phyloP scores from a whole-genome alignment of 2,113 vertebrate genomes.

The Opisthocomus hoazin region DNA sequence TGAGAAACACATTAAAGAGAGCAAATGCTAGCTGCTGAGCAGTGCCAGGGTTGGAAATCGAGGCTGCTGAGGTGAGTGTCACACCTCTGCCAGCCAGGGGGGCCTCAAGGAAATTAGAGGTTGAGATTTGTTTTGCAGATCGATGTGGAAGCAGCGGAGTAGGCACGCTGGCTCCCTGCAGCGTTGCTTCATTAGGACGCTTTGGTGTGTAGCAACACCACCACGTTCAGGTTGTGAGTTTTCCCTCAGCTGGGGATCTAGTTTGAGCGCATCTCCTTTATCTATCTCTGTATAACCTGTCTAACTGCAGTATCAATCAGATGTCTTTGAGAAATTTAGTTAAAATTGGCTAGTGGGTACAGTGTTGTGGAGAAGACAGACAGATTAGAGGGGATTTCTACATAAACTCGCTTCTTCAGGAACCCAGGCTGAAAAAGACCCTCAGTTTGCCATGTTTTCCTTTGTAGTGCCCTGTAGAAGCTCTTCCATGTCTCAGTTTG shows the following conservation, averaged over 20 bases:
- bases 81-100: neutral
- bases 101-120: neutral
- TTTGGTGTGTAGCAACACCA: fast-evolving
- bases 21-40: slow-evolving; percentile 34
- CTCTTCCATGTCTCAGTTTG: neutral
- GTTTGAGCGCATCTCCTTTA: neutral
- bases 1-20: neutral
- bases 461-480: neutral
- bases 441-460: neutral
- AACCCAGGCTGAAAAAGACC: neutral
- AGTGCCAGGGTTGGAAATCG: neutral
- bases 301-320: neutral
- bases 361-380: neutral
- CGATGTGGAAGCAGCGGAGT: neutral
- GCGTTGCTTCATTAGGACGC: fast-evolving
- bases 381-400: neutral
- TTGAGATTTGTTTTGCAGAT: neutral
- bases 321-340: neutral
- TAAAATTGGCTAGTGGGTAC: neutral
- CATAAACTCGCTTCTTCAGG: neutral
- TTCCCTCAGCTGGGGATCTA: neutral
- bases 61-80: neutral
- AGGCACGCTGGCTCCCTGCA: fast-evolving
- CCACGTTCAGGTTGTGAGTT: neutral
- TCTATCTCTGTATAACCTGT: neutral